A percentile compares a stretch with the other conserved stretches of the same genome.
These are phyloP conservation scores for Artibeus jamaicensis DNA, from an alignment of 2,797 vertebrate genomes.

Conservation along the genomic window DNA sequence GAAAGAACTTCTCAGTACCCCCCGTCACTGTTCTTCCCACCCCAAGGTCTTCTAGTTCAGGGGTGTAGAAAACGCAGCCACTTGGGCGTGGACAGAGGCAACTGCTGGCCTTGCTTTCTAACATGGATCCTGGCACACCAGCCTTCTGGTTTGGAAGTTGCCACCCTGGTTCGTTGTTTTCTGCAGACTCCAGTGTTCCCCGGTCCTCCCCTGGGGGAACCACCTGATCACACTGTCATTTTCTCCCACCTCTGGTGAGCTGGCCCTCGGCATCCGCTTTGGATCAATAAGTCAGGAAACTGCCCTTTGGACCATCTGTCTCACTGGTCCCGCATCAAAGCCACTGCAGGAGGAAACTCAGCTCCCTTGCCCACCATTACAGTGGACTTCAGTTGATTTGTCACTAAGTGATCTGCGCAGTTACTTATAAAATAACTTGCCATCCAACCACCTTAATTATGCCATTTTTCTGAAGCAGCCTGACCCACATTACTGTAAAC, in stretches of 20 bases:
- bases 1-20: background rate
- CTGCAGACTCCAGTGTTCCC: background rate
- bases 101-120: background rate
- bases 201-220: background rate
- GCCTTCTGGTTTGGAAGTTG: background rate
- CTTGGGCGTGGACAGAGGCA: accelerated
- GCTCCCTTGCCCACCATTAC: background rate
- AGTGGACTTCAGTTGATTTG: background rate
- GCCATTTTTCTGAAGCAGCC: slow-evolving; percentile 11
- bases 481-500: background rate
- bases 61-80: accelerated
- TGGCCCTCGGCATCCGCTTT: background rate
- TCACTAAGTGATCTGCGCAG: background rate
- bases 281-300: background rate
- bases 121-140: accelerated
- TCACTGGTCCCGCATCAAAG: background rate
- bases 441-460: background rate
- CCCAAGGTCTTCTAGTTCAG: background rate
- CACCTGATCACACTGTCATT: background rate
- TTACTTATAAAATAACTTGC: background rate
- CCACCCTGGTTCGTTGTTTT: background rate
- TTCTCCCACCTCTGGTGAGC: background rate
- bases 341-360: background rate
- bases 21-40: accelerated
- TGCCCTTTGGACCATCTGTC: background rate